Base-by-base conservation (phyloP, 2,113 vertebrate species). In the Nannobrachium achirus region DNA sequence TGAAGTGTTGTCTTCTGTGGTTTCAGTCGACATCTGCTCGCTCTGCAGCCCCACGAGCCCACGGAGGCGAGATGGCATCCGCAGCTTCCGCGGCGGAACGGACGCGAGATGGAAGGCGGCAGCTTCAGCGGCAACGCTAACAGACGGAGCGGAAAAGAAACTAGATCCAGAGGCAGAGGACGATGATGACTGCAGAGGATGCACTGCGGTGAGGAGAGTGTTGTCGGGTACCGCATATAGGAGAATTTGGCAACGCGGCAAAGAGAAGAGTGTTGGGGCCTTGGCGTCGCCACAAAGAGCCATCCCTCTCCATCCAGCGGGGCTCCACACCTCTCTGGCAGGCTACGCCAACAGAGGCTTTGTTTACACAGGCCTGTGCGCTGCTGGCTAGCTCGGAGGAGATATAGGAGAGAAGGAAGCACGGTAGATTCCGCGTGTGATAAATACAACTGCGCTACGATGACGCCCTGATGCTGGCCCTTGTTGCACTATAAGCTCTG, bases 241-340 rank as follows among this genome's bases (percentile, higher is more conserved):
- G 70, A 80, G 78, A 68, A 77, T 68, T 25, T 88, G 86, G 88
- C 88, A 82, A 56, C 44, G 42, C 6, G 56, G 80, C 68, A 81
- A 84, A 86, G 86, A 87, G 89, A 84, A 86, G 86, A 87, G 89
- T 71, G 83, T 77, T 66, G 69, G 51, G 75, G 73, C 45, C 78
- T 33, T 92, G 92, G 91, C 90, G 80, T n/a, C 58, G 56, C 81
- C 88, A 82, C 87, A 92, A 86, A 92, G 88, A 84, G 76, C 76
- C 56, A 42, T 56, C 71, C 73, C 65, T 79, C 82, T 78, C 71
- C 8, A 80, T 79, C 78, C 80, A 50, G 81, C 71, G 61, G 71
- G 7, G 74, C 74, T 86, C 75, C 83, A 78, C 83, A 82, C 73
- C 85, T 80, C 76, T 60, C 82, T 79, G 84, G 86, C 85, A 80